Conservation (phyloP, 2,888 invertebrate species). For the Plusia festucae region DNA sequence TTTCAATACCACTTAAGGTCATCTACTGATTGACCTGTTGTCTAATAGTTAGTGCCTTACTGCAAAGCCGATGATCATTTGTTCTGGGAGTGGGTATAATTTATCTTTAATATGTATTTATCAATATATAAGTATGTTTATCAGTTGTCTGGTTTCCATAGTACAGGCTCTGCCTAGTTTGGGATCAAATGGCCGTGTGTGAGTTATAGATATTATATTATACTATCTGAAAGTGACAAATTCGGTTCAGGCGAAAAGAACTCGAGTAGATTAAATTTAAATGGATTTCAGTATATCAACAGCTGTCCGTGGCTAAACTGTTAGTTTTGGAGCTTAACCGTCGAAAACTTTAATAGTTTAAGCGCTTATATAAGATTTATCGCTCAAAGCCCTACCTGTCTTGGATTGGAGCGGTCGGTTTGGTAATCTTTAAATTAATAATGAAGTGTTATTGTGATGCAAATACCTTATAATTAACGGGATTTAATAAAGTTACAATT, state of each 20-base stretch:
- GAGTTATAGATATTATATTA: too few species aligned
- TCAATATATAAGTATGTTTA: too few species aligned
- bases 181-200: too few species aligned
- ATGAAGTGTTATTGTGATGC: slow-evolving; percentile 58
- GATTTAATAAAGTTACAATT: slow-evolving; percentile 9
- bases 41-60: too few species aligned
- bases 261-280: slow-evolving; percentile 39
- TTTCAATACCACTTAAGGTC: too few species aligned
- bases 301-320: slow-evolving; percentile 73
- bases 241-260: not conserved
- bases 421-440: slow-evolving; percentile 70
- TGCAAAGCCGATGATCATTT: too few species aligned
- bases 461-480: slow-evolving; percentile 40
- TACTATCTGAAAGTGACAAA: not conserved
- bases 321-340: slow-evolving; percentile 75
- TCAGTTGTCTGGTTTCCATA: too few species aligned
- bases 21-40: too few species aligned
- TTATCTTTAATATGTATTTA: too few species aligned
- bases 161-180: too few species aligned
- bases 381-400: slow-evolving; percentile 63
- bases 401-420: slow-evolving; percentile 65
- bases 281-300: slow-evolving; percentile 64
- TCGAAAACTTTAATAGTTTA: slow-evolving; percentile 78
- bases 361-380: slow-evolving; percentile 79
- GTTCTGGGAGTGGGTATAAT: too few species aligned